Base-by-base conservation (phyloP, 1,140 invertebrate species). In the Zaprionus ghesquierei region DNA sequence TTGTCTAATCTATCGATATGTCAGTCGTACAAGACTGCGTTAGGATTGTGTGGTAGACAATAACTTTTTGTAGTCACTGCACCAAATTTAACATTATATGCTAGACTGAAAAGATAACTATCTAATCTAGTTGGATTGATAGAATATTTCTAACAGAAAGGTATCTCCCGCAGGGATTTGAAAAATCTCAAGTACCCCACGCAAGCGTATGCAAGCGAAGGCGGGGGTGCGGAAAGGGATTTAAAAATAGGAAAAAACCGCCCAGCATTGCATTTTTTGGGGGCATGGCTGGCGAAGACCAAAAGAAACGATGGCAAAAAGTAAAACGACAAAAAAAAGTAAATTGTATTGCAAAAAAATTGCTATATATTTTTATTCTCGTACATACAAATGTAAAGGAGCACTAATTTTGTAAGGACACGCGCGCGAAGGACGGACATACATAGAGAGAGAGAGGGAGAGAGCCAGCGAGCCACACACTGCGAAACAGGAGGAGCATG, bases 391-490 rank as follows among this genome's bases (percentile, higher is more conserved):
- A 64, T 78, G 64, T 60, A 69, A 81, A 70, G 69, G 77, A 85
- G 84, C 82, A 87, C 82, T 87, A 87, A 87, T 87, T 87, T 87
- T 87, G 84, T 89, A 87, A 86, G 82, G 82, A 86, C 82, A 87
- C 71, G 68, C 71, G 82, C 64, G 62, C 60, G 41, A 61, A 65
- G 73, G 81, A 78, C 75, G 69, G 72, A 86, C 23, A 61, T 13
- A 29, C 49, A 46, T 41, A 66, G 54, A 49, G 44, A 66, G 25
- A 35, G 44, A 33, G 9, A 50, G 44, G n/a, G 58, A 60, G 2
- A 46, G 23, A 49, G 20, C 18, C 22, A 25, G 5, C 35, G 56
- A 27, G 25, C 15, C 4, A 46, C 9, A 46, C 3, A 5, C 2
- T 35, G n/a, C 6, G 6, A n/a, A 15, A 33, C 50, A 49, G 41